Conservation (phyloP, 2,888 invertebrate genomes). For the Andrena dorsata region DNA sequence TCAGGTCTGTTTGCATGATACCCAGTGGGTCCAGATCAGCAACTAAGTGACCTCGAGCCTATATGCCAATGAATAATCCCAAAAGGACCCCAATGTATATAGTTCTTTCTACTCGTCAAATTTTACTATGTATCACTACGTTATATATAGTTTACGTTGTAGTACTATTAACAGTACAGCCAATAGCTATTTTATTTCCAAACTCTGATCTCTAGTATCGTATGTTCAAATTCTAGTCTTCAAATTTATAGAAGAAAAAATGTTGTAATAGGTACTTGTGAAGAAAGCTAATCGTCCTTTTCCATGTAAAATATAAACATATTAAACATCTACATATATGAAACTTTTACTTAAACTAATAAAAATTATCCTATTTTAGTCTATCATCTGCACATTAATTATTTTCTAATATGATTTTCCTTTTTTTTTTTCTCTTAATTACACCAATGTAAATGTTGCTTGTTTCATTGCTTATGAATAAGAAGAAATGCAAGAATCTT, state of each 20-base stretch:
- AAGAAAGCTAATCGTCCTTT: background rate
- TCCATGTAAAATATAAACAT: background rate
- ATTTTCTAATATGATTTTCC: background rate
- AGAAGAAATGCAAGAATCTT: slow-evolving; percentile 12
- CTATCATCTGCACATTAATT: background rate
- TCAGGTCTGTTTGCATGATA: slow-evolving; percentile 91
- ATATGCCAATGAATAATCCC: slow-evolving; percentile 82
- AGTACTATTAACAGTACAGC: slow-evolving; percentile 3
- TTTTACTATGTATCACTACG: slow-evolving; percentile 36
- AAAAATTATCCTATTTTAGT: slow-evolving; percentile 1
- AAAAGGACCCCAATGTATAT: slow-evolving; percentile 73
- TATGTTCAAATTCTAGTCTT: background rate
- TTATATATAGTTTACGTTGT: slow-evolving; percentile 19
- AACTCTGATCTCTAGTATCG: background rate
- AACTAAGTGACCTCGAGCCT: slow-evolving; percentile 97
- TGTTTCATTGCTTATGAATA: slow-evolving; percentile 8
- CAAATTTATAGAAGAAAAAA: background rate
- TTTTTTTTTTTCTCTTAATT: background rate
- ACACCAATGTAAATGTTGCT: slow-evolving; percentile 37
- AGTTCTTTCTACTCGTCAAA: slow-evolving; percentile 49
- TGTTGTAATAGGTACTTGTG: background rate
- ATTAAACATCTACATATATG: background rate
- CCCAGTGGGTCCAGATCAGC: slow-evolving; percentile 97
- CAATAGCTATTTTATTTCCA: slow-evolving; percentile 8
- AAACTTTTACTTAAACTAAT: slow-evolving; percentile 10